These are phyloP conservation scores for Chymomyza procnemis DNA, from an alignment of 2,888 invertebrate genomes.

Conservation along the genomic window DNA sequence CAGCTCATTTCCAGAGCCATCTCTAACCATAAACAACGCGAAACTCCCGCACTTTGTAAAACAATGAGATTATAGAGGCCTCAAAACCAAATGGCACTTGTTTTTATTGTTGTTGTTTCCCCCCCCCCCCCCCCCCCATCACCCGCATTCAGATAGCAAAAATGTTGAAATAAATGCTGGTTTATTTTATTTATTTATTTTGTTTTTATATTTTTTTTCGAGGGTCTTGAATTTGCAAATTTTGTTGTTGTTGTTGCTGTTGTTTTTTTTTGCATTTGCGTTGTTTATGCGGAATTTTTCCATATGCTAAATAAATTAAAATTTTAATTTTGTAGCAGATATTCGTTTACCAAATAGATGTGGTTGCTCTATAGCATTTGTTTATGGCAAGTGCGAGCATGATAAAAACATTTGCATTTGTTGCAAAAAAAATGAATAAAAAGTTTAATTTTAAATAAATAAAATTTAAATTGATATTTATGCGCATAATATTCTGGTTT, in stretches of 20 bases:
- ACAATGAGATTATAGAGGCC: slow-evolving; percentile 39
- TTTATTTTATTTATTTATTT: slow-evolving; percentile 27
- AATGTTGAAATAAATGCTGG: slow-evolving; percentile 49
- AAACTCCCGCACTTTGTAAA: background rate
- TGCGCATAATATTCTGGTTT: slow-evolving; percentile 17
- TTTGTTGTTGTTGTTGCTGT: slow-evolving; percentile 1
- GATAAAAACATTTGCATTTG: slow-evolving; percentile 43
- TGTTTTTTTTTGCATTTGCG: slow-evolving; percentile 35
- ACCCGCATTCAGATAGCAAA: slow-evolving; percentile 29
- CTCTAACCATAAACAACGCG: background rate
- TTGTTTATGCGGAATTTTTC: slow-evolving; percentile 45
- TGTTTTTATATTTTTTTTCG: slow-evolving; percentile 31
- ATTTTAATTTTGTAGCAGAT: slow-evolving; percentile 44
- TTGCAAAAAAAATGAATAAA: slow-evolving; percentile 22
- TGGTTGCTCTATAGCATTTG: slow-evolving; percentile 9
- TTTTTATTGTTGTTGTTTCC: slow-evolving; percentile 21
- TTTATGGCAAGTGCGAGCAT: slow-evolving; percentile 14
- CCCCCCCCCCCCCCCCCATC: too few relatives aligned
- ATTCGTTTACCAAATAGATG: slow-evolving; percentile 10
- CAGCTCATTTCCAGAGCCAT: background rate
- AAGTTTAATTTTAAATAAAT: slow-evolving; percentile 28
- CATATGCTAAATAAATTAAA: slow-evolving; percentile 65
- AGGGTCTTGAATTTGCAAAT: background rate
- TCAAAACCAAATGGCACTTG: slow-evolving; percentile 46
- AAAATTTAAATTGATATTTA: slow-evolving; percentile 26